These are phyloP conservation scores for Pteruthius melanotis DNA, from an alignment of 2,113 vertebrate species.

Conservation along the genomic window DNA sequence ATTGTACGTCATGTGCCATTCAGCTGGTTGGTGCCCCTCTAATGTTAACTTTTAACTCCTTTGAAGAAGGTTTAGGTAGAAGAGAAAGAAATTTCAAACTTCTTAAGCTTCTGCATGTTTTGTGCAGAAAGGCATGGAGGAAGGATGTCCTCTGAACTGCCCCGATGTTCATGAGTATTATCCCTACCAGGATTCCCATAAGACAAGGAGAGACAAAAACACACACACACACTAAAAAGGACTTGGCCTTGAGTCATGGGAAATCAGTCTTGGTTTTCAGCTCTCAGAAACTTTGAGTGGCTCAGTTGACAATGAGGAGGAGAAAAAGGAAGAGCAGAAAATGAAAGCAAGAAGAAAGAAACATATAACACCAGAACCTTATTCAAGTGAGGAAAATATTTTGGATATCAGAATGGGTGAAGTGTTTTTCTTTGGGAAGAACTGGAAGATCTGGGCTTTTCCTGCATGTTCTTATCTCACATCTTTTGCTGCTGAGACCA, in stretches of 20 bases:
- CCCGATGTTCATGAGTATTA: neutral
- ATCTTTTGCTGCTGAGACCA: neutral
- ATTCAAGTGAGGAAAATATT: neutral
- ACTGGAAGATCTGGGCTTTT: neutral
- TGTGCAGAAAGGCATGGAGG: neutral
- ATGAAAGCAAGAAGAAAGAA: neutral
- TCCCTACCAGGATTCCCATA: neutral
- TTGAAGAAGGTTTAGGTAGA: neutral
- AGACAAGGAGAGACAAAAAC: neutral
- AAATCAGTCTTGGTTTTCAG: neutral
- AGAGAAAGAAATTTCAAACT: neutral
- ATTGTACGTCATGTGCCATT: neutral
- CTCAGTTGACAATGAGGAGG: neutral
- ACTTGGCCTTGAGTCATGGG: neutral
- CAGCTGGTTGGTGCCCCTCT: neutral
- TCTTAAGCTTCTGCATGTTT: neutral
- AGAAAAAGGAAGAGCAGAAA: neutral
- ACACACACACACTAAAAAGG: neutral
- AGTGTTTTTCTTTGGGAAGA: neutral
- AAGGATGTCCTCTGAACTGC: neutral
- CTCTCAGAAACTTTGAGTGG: neutral
- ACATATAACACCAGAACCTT: neutral
- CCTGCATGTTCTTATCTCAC: neutral
- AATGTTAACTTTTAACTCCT: neutral
- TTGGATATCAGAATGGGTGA: neutral